These are phyloP conservation scores for Lutraria rhynchaena DNA, from an alignment of 1,140 invertebrate genomes.

Conservation along the genomic window DNA sequence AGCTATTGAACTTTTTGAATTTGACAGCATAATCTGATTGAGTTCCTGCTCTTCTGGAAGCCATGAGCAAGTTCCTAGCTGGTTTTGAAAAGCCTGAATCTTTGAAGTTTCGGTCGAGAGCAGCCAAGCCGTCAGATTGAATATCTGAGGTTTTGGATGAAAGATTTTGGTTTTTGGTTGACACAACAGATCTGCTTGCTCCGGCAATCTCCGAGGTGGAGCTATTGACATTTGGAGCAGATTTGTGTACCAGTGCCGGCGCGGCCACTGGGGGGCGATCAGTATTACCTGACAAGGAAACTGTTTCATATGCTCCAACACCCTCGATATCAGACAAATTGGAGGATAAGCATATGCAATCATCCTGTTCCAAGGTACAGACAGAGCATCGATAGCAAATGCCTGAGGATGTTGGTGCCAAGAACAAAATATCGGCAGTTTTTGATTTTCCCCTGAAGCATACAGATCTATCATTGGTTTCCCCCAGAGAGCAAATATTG, in stretches of 20 bases:
- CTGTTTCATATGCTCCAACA: constrained; percentile 24
- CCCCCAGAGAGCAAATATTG: constrained; percentile 3
- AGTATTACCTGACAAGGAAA: constrained; percentile 18
- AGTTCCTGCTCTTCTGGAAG: constrained; percentile 4
- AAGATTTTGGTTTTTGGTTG: constrained; percentile 13
- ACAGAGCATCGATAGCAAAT: constrained; percentile 55
- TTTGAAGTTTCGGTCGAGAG: constrained; percentile 35
- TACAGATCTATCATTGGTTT: constrained; percentile 41
- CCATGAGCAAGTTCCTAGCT: too few relatives aligned
- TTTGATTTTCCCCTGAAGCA: constrained; percentile 30
- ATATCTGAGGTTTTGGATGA: too few relatives aligned
- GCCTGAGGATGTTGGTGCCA: constrained; percentile 41
- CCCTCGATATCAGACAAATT: constrained; percentile 1
- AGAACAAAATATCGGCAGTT: constrained; percentile 40
- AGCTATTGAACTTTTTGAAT: too few relatives aligned
- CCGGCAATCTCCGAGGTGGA: constrained; percentile 1
- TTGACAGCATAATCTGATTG: too few relatives aligned
- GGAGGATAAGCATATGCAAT: constrained; percentile 47
- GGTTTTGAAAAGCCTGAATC: constrained; percentile 9
- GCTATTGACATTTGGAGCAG: constrained; percentile 18
- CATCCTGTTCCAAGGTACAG: constrained; percentile 49
- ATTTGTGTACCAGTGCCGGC: background rate
- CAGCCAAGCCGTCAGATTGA: too few relatives aligned
- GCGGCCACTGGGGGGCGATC: constrained; percentile 30
- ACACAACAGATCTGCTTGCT: background rate